Base-by-base conservation (phyloP, 2,797 vertebrate species). In the Myotis myotis region DNA sequence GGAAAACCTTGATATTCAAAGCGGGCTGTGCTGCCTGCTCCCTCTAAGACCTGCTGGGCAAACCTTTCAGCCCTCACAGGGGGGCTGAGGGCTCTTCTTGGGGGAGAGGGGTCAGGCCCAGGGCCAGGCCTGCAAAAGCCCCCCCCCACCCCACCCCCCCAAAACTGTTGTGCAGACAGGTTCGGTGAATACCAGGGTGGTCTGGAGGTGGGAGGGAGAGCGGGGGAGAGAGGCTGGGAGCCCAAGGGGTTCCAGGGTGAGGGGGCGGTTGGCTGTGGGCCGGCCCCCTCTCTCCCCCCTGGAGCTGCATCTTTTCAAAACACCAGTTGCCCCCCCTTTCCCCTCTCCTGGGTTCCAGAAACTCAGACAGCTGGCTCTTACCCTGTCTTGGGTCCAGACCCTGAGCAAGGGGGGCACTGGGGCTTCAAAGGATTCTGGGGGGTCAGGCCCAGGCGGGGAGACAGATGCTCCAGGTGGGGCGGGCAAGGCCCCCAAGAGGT, bases 121-220 rank as follows among this genome's bases (percentile, higher is more conserved):
- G 38, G 75, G 64, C 93, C 85, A 74, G 74, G 19, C 68, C 25
- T 2, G 0, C 25, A 64, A 84, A 9, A 25, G 62, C 33, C 41
- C 28, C 19, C 4, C 28, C 23, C 38, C 44, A 10, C 28, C 5
- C 74, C 79, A 11, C 11, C 11, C 25, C 62, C 36, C 6, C 38
- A 1, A 71, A 57, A 83, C 86, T 68, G 89, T 72, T 41, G 75
- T 47, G 84, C 86, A 70, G 92, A 74, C 92, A 93, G 83, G 80
- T 94, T 51, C 66, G 62, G 92, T 89, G 95, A 94, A 47, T 25
- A 60, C 91, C 20, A 28, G 91, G 97, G 95, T 97, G 96, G 93
- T 96, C 95, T 95, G 72, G 81, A 80, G 83, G 60, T 47, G 84
- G 94, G 83, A 86, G 89, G 64, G 79, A 51, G 30, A 20, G 57